Percentiles rank a stretch among this genome's conserved stretches.
phyloP scores from a whole-genome alignment of 2,888 invertebrate genomes.

The Eremobia ochroleuca region DNA sequence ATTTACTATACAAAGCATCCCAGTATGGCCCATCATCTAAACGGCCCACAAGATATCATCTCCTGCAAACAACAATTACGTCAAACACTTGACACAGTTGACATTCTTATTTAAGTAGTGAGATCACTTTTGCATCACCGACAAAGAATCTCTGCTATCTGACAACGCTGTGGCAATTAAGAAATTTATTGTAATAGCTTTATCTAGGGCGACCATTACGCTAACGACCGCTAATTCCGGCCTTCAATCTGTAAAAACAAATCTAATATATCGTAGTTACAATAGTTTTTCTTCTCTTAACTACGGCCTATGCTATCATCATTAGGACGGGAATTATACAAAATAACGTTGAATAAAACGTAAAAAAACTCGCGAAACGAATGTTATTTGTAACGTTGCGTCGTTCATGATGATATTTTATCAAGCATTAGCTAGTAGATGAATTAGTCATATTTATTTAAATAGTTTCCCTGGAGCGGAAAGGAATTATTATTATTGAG shows the following conservation, averaged over 20 bases:
- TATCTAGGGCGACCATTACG: slow-evolving; percentile 86
- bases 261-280: slow-evolving; percentile 52
- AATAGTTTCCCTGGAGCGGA: slow-evolving; percentile 23
- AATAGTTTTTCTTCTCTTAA: slow-evolving; percentile 47
- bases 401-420: slow-evolving; percentile 25
- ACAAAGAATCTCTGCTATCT: slow-evolving; percentile 84
- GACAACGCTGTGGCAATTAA: slow-evolving; percentile 84
- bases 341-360: slow-evolving; percentile 25
- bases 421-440: slow-evolving; percentile 41
- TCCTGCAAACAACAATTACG: slow-evolving; percentile 48
- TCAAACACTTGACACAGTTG: slow-evolving; percentile 67
- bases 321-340: slow-evolving; percentile 53
- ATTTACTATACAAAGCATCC: background rate
- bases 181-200: slow-evolving; percentile 87
- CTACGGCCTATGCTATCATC: slow-evolving; percentile 51
- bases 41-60: slow-evolving; percentile 15
- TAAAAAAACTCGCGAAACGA: slow-evolving; percentile 35
- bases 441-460: slow-evolving; percentile 26
- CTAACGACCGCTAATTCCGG: slow-evolving; percentile 86
- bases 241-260: slow-evolving; percentile 69
- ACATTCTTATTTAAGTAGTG: slow-evolving; percentile 78
- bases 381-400: slow-evolving; percentile 30
- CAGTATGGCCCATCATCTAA: background rate
- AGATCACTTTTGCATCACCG: slow-evolving; percentile 88
- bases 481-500: background rate